phyloP scores from a whole-genome alignment of 2,888 invertebrate species.

The Leptinotarsa rubiginosa region DNA sequence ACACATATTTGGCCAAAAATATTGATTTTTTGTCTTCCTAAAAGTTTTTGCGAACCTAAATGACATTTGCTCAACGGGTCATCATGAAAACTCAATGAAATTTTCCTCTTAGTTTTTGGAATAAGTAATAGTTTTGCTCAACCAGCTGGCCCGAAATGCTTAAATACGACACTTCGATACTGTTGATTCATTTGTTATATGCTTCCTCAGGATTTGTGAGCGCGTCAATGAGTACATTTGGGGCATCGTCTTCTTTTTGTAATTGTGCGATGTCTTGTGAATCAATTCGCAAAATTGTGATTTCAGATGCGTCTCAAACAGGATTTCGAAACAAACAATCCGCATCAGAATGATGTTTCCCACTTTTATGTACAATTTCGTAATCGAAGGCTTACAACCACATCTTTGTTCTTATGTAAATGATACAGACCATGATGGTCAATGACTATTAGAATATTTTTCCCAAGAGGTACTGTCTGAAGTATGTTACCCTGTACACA shows the following conservation, averaged over 20 bases:
- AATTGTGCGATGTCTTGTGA: slow-evolving; percentile 8
- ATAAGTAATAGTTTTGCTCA: not conserved
- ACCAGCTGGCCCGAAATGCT: not conserved
- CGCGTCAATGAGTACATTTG: not conserved
- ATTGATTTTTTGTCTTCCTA: not conserved
- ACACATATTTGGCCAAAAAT: slow-evolving; percentile 10
- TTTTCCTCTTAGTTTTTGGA: not conserved
- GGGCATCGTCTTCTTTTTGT: not conserved
- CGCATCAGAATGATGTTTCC: not conserved
- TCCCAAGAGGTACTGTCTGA: slow-evolving; percentile 2
- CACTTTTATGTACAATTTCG: slow-evolving; percentile 8
- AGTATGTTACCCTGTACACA: slow-evolving; percentile 1
- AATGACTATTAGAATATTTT: not conserved
- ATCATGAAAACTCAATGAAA: slow-evolving; percentile 6
- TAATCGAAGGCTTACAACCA: not conserved
- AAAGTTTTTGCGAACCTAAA: slow-evolving; percentile 13
- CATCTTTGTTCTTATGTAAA: slow-evolving; percentile 5
- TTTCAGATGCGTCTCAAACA: slow-evolving; percentile 1
- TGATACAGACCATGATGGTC: not conserved
- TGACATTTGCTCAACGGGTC: not conserved
- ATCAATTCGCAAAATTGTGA: not conserved
- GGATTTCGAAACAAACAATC: not conserved
- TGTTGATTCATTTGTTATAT: not conserved
- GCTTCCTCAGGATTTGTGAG: not conserved
- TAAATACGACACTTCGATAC: not conserved